Evolutionary conservation across 2,113 vertebrate genomes (phyloP).

Genomic region (Drymodes brunneopygia): DNA sequence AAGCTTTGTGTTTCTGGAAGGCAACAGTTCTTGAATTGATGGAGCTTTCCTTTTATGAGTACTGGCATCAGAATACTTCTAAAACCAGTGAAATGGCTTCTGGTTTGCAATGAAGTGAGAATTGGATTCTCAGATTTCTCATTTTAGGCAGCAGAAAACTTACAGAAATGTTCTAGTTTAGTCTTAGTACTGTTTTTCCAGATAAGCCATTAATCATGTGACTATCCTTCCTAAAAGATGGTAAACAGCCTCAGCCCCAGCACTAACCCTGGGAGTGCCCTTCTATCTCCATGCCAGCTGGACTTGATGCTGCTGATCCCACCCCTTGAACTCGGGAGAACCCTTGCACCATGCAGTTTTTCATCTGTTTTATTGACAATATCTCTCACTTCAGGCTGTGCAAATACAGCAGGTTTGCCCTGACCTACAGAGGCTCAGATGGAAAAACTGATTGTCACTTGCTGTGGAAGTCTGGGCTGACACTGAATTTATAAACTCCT

Average conservation of each 20-base stretch:
- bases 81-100: neutral
- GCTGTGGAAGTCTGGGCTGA: neutral
- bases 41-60: neutral
- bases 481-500: neutral
- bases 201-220: neutral
- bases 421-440: neutral
- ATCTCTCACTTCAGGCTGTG: neutral
- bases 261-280: no score
- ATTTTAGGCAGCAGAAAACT: neutral
- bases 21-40: neutral
- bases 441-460: neutral
- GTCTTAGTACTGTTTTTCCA: neutral
- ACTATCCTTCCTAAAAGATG: neutral
- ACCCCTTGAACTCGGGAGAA: accelerated
- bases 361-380: neutral
- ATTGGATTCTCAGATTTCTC: neutral
- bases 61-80: neutral
- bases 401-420: neutral
- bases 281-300: neutral
- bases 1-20: neutral
- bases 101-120: neutral
- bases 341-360: neutral
- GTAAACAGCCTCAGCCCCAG: neutral
- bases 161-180: neutral
- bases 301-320: neutral